These are phyloP conservation scores for Drosophila erecta DNA, from an alignment of 1,140 invertebrate genomes.

Conservation along the genomic window DNA sequence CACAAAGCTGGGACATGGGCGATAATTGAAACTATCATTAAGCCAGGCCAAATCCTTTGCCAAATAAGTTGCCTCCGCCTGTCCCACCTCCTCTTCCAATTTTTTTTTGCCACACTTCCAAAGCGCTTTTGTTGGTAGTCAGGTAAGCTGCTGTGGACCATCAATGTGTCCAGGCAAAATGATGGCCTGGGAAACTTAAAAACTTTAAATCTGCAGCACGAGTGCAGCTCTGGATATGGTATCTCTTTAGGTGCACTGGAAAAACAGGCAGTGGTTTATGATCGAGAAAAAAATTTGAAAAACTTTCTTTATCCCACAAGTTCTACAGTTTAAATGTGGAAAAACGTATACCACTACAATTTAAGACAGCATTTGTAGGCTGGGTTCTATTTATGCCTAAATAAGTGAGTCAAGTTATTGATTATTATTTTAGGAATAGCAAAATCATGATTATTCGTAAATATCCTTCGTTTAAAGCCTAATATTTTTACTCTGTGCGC, in stretches of 20 bases:
- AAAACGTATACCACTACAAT: too few species aligned
- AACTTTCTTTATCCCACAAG: too few species aligned
- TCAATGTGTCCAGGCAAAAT: constrained; percentile 34
- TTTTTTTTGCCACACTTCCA: constrained; percentile 32
- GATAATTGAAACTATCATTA: constrained; percentile 82
- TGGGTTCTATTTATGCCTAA: too few species aligned
- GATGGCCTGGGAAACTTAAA: constrained; percentile 34
- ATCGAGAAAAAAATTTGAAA: too few species aligned
- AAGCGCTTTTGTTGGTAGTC: constrained; percentile 42
- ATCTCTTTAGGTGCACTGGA: constrained; percentile 4
- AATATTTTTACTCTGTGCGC: neutral
- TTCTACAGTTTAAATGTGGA: too few species aligned
- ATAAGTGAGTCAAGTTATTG: too few species aligned
- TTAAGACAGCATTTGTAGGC: too few species aligned
- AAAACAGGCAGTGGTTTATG: neutral
- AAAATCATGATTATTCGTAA: too few species aligned
- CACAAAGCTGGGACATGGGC: constrained; percentile 51
- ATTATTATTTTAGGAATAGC: too few species aligned
- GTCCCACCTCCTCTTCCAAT: neutral
- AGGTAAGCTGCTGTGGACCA: constrained; percentile 51
- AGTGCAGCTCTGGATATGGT: constrained; percentile 31
- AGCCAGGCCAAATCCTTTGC: constrained; percentile 64
- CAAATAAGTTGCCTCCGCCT: constrained; percentile 46
- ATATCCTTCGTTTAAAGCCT: too few species aligned
- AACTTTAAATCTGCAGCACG: constrained; percentile 39